Conservation (phyloP, 2,888 invertebrate species). For the Amiota communis region DNA sequence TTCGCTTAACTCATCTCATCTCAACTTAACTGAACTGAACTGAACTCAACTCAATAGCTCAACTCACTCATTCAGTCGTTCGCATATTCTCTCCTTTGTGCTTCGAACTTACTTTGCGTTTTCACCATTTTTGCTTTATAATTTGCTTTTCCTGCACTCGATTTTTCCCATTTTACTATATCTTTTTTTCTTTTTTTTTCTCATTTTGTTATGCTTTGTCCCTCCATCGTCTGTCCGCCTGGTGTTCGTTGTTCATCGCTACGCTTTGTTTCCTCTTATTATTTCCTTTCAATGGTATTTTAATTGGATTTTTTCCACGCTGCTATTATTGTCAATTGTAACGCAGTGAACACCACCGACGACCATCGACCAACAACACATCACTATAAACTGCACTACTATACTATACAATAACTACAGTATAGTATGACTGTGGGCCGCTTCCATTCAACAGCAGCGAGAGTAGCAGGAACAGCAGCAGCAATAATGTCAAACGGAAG, state of each 20-base stretch:
- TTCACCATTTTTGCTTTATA: conserved; percentile 57
- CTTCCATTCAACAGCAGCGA: conserved; percentile 30
- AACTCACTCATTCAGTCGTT: conserved; percentile 11
- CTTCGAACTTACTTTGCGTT: conserved; percentile 51
- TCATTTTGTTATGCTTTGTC: conserved; percentile 16
- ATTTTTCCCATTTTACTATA: not conserved
- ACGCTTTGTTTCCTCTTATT: conserved; percentile 68
- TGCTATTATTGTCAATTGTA: conserved; percentile 68
- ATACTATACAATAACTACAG: not conserved
- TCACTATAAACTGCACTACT: too few species aligned
- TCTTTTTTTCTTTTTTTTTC: not conserved
- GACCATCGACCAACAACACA: not conserved
- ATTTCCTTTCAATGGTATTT: conserved; percentile 70
- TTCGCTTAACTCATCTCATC: too few species aligned
- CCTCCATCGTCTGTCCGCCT: too few species aligned
- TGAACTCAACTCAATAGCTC: conserved; percentile 13
- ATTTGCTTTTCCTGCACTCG: conserved; percentile 13
- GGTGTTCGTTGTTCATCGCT: conserved; percentile 16
- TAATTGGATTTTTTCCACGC: conserved; percentile 71
- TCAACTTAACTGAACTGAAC: too few species aligned
- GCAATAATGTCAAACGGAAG: conserved; percentile 20
- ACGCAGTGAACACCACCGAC: conserved; percentile 28
- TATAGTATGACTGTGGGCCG: not conserved
- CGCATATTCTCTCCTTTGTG: conserved; percentile 25
- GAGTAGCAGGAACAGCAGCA: conserved; percentile 40